These are phyloP conservation scores for Drosophila orena DNA, from an alignment of 1,140 invertebrate species.

Conservation along the genomic window DNA sequence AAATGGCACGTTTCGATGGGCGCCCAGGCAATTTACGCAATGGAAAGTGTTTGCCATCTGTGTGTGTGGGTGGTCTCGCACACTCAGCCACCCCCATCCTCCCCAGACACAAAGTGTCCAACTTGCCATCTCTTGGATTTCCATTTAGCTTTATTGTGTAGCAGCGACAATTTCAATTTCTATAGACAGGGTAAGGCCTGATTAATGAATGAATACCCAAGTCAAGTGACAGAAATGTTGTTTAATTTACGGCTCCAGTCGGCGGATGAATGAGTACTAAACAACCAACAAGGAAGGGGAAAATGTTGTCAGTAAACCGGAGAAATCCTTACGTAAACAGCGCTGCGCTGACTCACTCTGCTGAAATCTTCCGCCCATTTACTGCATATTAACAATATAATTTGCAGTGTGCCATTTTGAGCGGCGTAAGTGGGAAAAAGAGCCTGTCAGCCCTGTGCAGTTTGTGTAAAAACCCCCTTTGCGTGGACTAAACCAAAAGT, in stretches of 20 bases:
- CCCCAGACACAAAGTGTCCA: slow-evolving; percentile 16
- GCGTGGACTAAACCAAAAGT: slow-evolving; percentile 38
- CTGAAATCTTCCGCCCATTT: slow-evolving; percentile 10
- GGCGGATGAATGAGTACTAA: slow-evolving; percentile 6
- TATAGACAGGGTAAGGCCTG: slow-evolving; percentile 29
- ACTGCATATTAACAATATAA: slow-evolving; percentile 48
- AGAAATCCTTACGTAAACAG: slow-evolving; percentile 47
- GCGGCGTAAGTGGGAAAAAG: background rate
- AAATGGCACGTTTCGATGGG: slow-evolving; percentile 28
- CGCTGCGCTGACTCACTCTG: slow-evolving; percentile 25
- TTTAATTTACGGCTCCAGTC: slow-evolving; percentile 43
- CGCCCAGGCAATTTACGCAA: slow-evolving; percentile 61
- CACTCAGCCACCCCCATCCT: slow-evolving; percentile 2
- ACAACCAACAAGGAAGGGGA: slow-evolving; percentile 31
- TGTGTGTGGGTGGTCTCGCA: slow-evolving; percentile 53
- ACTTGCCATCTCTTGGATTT: slow-evolving; percentile 53
- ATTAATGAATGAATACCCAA: slow-evolving; percentile 63
- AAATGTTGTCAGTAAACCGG: slow-evolving; percentile 38
- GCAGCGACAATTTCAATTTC: slow-evolving; percentile 39
- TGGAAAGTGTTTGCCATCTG: slow-evolving; percentile 57
- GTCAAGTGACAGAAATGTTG: slow-evolving; percentile 47
- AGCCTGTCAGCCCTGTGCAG: slow-evolving; percentile 25
- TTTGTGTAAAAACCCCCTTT: slow-evolving; percentile 55
- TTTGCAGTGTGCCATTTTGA: slow-evolving; percentile 20
- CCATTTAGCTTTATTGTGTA: slow-evolving; percentile 50